Evolutionary conservation across 2,888 invertebrate genomes (phyloP), one percentile per base, ranked within the genome.

Genomic region (Nycteola revayana): DNA sequence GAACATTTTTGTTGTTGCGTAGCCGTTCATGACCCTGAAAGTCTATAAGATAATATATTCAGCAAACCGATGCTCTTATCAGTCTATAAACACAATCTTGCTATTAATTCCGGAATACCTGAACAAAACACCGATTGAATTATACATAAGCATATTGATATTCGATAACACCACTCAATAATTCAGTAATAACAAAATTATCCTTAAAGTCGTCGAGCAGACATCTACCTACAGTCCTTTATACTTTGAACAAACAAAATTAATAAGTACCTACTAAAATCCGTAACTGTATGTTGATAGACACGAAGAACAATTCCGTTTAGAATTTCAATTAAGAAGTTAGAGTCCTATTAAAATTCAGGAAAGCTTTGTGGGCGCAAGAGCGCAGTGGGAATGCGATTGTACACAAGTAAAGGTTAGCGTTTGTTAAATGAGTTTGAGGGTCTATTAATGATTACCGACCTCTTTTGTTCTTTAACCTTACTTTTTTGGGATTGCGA

Each of bases 281-380:
- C 59, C 62, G 53, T 51, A 65, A 65, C 59, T 66, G 64, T 74
- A 72, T 69, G 66, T 69, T 70, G 71, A 74, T 71, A 62, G 71
- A 69, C 63, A 70, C 59, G 64, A 52, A 61, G 60, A 56, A 60
- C 65, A 66, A 71, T 69, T 67, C 53, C 64, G 67, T 51, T 68
- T 65, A 69, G 71, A 74, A 75, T 75, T 76, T 74, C 66, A 75
- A 77, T 76, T 76, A 74, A 68, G 66, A 71, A 77, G 74, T 75
- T 76, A 66, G 62, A 59, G 56, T 59, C 43, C 64, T 60, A 75
- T 76, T 76, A 66, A 69, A 69, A 77, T 78, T 76, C 72, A 69
- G 61, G 57, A 55, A 55, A 59, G 60, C 63, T 55, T 55, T 59
- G 62, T 49, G 62, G 64, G 60, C 49, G 45, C 56, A 55, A 57